Evolutionary conservation across 2,888 invertebrate genomes (phyloP), one percentile per base, ranked within the genome.

Genomic region (Willowsia nigromaculata): DNA sequence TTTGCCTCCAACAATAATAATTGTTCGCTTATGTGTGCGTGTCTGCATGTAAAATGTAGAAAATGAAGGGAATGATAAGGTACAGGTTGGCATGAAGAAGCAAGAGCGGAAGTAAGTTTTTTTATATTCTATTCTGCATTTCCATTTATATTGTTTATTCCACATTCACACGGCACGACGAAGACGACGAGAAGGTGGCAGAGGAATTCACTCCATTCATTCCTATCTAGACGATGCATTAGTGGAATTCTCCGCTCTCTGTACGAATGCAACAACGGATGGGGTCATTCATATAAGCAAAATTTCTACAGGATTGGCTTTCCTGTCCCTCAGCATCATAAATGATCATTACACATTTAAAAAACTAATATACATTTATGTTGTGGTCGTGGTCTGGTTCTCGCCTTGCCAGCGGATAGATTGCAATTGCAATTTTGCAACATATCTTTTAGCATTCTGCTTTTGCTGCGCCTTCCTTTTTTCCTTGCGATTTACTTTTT

Each of bases 51-150:
- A 43, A 13, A 37, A 18, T 7, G 25, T 22, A 56, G 25, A 18
- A 47, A 33, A 22, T n/a, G 33, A 9, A 56, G 18, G n/a, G 18
- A 15, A 11, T 22, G 22, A 30, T 4, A 71, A 33, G 53, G 56
- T 53, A n/a, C n/a, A 53, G 71, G 37, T 71, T 40, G 56, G 59
- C 27, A n/a, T n/a, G n/a, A n/a, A n/a, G 47, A 80, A 56, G 22
- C 56, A 53, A 40, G 71, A 65, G 84, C 85, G 85, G 85, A 85
- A 85, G 85, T 76, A 13, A 76, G n/a, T n/a, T n/a, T 76, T 76
- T 76, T 78, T 76, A 71, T 43, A 22, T n/a, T n/a, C n/a, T n/a
- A n/a, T n/a, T n/a, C n/a, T n/a, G 56, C 56, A 37, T 53, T 53
- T 68, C 76, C 30, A 85, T 85, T 53, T n/a, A n/a, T n/a, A n/a